phyloP scores from a whole-genome alignment of 2,797 vertebrate species.

The Echeneis naucrates region DNA sequence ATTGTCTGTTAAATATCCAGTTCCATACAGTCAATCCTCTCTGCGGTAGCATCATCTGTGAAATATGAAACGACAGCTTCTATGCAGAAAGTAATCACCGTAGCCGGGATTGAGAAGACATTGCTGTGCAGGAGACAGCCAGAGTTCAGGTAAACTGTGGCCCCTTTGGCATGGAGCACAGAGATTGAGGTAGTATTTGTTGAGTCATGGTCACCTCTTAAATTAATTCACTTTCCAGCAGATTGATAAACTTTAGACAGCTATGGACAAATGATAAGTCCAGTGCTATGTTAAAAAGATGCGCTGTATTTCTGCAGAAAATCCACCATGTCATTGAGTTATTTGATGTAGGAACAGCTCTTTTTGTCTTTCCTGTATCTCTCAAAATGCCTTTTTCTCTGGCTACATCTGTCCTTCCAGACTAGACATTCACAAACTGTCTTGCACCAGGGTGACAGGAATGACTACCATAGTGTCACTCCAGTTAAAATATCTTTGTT shows the following conservation, averaged over 20 bases:
- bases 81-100: slow-evolving; percentile 45
- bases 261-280: slow-evolving; percentile 40
- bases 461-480: slow-evolving; percentile 51
- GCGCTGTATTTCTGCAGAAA: slow-evolving; percentile 67
- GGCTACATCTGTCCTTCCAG: slow-evolving; percentile 40
- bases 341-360: slow-evolving; percentile 78
- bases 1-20: slow-evolving; percentile 81
- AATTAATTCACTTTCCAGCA: slow-evolving; percentile 62
- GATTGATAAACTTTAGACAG: slow-evolving; percentile 46
- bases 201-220: slow-evolving; percentile 27
- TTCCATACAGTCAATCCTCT: slow-evolving; percentile 69
- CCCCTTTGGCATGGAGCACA: slow-evolving; percentile 34
- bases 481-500: slow-evolving; percentile 62
- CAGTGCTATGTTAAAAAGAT: slow-evolving; percentile 68
- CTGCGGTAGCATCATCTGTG: slow-evolving; percentile 59
- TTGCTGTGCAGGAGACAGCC: slow-evolving; percentile 26
- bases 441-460: slow-evolving; percentile 60
- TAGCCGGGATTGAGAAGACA: slow-evolving; percentile 27
- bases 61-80: slow-evolving; percentile 70
- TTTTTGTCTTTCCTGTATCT: slow-evolving; percentile 57
- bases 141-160: slow-evolving; percentile 42
- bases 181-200: slow-evolving; percentile 8
- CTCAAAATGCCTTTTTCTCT: slow-evolving; percentile 36
- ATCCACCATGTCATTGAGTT: slow-evolving; percentile 82
- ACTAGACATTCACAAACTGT: slow-evolving; percentile 65